These are phyloP conservation scores for Periophthalmodon schlosseri DNA, from an alignment of 2,113 vertebrate species.

Conservation along the genomic window DNA sequence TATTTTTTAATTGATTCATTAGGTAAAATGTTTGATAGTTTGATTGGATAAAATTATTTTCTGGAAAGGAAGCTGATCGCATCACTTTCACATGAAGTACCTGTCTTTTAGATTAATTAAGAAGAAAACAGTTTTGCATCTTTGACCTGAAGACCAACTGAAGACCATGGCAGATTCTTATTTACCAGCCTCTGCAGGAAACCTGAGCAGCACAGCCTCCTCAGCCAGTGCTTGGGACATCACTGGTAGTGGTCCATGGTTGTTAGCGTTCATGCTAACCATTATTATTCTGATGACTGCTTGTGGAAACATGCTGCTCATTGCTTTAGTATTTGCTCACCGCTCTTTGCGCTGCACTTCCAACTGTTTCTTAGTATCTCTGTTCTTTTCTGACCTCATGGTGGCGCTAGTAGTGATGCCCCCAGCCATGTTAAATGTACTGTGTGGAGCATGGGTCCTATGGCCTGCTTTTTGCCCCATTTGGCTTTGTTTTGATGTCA, in stretches of 20 bases:
- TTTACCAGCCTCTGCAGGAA: slow-evolving; percentile 38
- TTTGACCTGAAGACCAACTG: background rate
- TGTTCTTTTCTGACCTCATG: slow-evolving; percentile 96
- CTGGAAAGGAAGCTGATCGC: too few relatives aligned
- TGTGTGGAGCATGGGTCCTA: slow-evolving; percentile 92
- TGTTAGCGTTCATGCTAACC: slow-evolving; percentile 83
- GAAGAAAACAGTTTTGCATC: too few relatives aligned
- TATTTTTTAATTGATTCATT: too few relatives aligned
- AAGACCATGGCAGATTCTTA: slow-evolving; percentile 61
- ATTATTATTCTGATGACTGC: slow-evolving; percentile 88
- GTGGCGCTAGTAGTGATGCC: slow-evolving; percentile 98
- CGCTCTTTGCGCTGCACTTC: slow-evolving; percentile 92
- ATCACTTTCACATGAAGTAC: too few relatives aligned
- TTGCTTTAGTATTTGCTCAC: slow-evolving; percentile 88
- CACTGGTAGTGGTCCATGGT: slow-evolving; percentile 83
- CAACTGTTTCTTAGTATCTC: slow-evolving; percentile 95
- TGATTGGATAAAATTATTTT: too few relatives aligned
- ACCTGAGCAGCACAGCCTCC: slow-evolving; percentile 59
- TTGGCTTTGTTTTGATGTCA: slow-evolving; percentile 95
- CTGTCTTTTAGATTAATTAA: too few relatives aligned
- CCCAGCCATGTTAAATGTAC: slow-evolving; percentile 92
- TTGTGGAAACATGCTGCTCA: slow-evolving; percentile 86
- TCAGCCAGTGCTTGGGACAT: slow-evolving; percentile 60
- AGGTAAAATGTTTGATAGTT: too few relatives aligned
- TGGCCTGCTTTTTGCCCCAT: slow-evolving; percentile 85